Evolutionary conservation across 1,140 invertebrate genomes (phyloP).

Genomic region (Lordiphosa collinella): DNA sequence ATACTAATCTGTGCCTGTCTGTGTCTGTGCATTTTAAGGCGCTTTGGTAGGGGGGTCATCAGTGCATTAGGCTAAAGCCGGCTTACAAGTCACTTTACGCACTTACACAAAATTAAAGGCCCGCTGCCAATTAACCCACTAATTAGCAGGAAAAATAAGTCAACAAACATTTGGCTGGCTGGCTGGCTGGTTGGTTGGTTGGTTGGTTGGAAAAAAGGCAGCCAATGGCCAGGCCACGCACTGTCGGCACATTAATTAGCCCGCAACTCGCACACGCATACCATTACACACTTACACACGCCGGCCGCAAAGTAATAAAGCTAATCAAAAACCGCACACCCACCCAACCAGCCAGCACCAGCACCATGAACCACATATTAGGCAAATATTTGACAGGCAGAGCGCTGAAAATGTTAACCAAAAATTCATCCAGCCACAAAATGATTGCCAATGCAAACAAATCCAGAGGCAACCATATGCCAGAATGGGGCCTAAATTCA

Average conservation of each 20-base stretch:
- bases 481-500: slow-evolving; percentile 32
- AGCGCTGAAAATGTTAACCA: slow-evolving; percentile 18
- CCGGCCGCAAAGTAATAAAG: slow-evolving; percentile 68
- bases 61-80: slow-evolving; percentile 39
- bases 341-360: slow-evolving; percentile 44
- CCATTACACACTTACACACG: slow-evolving; percentile 17
- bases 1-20: slow-evolving; percentile 7
- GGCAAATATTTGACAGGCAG: slow-evolving; percentile 67
- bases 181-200: no score
- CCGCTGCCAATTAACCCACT: slow-evolving; percentile 73
- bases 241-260: slow-evolving; percentile 67
- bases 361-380: slow-evolving; percentile 65
- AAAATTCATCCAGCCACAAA: slow-evolving; percentile 52
- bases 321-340: slow-evolving; percentile 73
- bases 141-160: slow-evolving; percentile 68
- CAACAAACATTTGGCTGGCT: slow-evolving; percentile 14
- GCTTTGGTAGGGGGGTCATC: slow-evolving; percentile 13
- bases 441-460: slow-evolving; percentile 67
- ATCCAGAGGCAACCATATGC: slow-evolving; percentile 34
- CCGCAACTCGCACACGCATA: slow-evolving; percentile 18
- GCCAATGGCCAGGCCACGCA: no score
- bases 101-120: slow-evolving; percentile 30
- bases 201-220: no score
- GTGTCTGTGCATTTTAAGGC: slow-evolving; percentile 38
- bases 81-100: slow-evolving; percentile 25